Percentiles rank a stretch among this genome's conserved stretches.
Conservation (phyloP, 1,140 invertebrate species). For the Choristoneura fumiferana region DNA sequence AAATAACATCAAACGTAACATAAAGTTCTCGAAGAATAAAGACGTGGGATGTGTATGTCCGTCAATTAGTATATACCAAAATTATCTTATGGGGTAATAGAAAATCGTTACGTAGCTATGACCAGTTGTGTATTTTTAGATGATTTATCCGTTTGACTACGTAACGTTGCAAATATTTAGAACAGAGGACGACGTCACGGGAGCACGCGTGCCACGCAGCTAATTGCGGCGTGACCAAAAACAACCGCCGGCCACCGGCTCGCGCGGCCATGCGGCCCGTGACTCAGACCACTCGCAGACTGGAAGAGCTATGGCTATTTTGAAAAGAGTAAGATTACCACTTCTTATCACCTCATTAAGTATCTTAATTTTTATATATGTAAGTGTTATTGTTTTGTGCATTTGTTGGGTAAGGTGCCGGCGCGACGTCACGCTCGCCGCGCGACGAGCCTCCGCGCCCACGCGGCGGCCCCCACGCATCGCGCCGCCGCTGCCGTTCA, state of each 20-base stretch:
- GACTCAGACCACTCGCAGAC: conserved; percentile 49
- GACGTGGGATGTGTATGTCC: neutral
- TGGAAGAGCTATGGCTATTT: too few species aligned
- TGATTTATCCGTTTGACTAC: conserved; percentile 57
- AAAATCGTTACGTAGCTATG: conserved; percentile 51
- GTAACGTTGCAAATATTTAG: conserved; percentile 59
- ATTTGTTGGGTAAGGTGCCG: conserved; percentile 32
- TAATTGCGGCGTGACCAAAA: conserved; percentile 74
- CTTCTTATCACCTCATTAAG: too few species aligned
- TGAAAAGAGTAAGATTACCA: too few species aligned
- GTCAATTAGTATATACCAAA: conserved; percentile 16
- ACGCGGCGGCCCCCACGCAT: conserved; percentile 40
- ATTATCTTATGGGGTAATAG: conserved; percentile 28
- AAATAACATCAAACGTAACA: neutral
- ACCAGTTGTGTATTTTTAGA: conserved; percentile 63
- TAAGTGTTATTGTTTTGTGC: conserved; percentile 20
- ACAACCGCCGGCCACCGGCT: conserved; percentile 43
- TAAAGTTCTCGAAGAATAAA: neutral
- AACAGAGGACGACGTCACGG: conserved; percentile 62
- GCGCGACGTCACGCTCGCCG: conserved; percentile 36
- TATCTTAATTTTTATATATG: too few species aligned
- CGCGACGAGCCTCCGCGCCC: conserved; percentile 65
- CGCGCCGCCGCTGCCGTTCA: conserved; percentile 32
- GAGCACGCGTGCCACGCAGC: conserved; percentile 55
- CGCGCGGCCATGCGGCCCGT: conserved; percentile 58